Conservation (phyloP, 2,797 vertebrate genomes). For the Hydrolagus colliei region DNA sequence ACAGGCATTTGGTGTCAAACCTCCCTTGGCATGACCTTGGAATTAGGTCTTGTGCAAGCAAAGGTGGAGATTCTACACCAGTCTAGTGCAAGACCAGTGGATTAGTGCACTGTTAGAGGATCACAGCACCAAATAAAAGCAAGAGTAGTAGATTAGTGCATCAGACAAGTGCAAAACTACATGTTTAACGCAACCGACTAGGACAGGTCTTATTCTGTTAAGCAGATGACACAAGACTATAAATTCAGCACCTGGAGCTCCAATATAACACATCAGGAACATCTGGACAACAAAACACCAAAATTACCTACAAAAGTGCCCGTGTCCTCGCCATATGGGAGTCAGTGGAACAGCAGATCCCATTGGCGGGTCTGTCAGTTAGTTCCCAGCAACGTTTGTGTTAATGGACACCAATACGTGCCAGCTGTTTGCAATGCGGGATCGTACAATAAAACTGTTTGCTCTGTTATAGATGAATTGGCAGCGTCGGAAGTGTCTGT, state of each 20-base stretch:
- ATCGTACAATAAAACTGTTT: slow-evolving; percentile 15
- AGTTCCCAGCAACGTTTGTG: slow-evolving; percentile 30
- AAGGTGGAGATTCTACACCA: too few relatives aligned
- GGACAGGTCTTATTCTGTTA: too few relatives aligned
- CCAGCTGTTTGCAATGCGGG: slow-evolving; percentile 21
- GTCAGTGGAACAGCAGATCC: background rate
- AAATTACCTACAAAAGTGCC: too few relatives aligned
- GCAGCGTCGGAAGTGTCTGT: background rate
- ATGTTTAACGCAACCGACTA: too few relatives aligned
- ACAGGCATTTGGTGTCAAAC: background rate
- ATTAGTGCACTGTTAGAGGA: too few relatives aligned
- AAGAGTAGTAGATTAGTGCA: too few relatives aligned
- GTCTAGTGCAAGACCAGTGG: background rate
- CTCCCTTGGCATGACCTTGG: background rate
- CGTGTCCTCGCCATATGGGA: background rate
- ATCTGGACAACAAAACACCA: too few relatives aligned
- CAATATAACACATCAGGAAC: too few relatives aligned
- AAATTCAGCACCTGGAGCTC: too few relatives aligned
- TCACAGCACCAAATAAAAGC: too few relatives aligned
- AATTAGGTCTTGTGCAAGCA: background rate
- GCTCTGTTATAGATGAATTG: slow-evolving; percentile 24
- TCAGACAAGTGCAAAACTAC: too few relatives aligned
- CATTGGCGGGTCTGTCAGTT: background rate
- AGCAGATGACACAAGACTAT: too few relatives aligned
- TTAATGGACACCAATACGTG: slow-evolving; percentile 19